A percentile compares a stretch with the other conserved stretches of the same genome.
Conservation (phyloP, 2,113 vertebrate genomes). For the Gasterosteus nipponicus region DNA sequence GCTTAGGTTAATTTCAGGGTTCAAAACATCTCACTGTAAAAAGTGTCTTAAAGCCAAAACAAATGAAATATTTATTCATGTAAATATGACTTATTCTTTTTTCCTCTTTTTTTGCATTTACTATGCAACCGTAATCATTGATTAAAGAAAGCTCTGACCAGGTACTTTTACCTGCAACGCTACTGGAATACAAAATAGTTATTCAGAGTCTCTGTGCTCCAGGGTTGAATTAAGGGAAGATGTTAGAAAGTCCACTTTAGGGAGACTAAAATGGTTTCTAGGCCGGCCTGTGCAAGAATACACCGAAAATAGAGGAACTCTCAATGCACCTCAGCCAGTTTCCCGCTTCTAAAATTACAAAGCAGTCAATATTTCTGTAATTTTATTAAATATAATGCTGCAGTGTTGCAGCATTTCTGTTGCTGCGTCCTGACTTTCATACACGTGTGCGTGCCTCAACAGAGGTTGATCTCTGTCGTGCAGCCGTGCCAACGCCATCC, state of each 20-base stretch:
- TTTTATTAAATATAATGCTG: neutral
- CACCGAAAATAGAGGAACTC: constrained; percentile 25
- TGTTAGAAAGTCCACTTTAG: constrained; percentile 19
- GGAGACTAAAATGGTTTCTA: constrained; percentile 26
- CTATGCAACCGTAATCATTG: neutral
- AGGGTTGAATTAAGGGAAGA: constrained; percentile 32
- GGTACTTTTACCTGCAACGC: constrained; percentile 12
- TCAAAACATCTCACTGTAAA: constrained; percentile 23
- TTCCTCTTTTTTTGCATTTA: neutral
- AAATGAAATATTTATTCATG: constrained; percentile 37
- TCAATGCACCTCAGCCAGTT: neutral
- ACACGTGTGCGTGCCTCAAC: constrained; percentile 51
- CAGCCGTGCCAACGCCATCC: constrained; percentile 59
- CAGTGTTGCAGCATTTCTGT: constrained; percentile 11
- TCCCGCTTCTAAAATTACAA: neutral
- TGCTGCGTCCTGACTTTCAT: constrained; percentile 15
- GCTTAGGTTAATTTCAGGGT: constrained; percentile 26
- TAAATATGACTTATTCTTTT: neutral
- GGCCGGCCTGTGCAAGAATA: constrained; percentile 7
- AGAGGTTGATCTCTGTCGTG: constrained; percentile 61
- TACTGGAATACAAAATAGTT: neutral
- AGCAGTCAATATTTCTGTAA: neutral
- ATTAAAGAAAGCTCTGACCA: constrained; percentile 16
- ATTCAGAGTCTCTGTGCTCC: constrained; percentile 17
- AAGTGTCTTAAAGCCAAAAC: constrained; percentile 20